phyloP scores from a whole-genome alignment of 1,140 invertebrate genomes.

The Aleiodes sp. region DNA sequence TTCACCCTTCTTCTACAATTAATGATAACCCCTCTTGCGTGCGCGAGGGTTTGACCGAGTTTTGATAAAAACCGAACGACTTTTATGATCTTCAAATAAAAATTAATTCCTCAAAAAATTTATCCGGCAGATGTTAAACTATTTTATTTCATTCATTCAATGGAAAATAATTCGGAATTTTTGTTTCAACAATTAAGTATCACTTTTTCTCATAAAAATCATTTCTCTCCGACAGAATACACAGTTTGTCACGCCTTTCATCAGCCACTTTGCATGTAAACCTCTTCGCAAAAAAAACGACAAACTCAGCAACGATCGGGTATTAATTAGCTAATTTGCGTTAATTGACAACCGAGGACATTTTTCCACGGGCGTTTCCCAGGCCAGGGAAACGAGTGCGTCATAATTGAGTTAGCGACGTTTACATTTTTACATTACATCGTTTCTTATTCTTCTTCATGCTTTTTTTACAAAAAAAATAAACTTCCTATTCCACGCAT shows the following conservation, averaged over 20 bases:
- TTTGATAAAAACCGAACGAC: not conserved
- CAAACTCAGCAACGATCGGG: constrained; percentile 43
- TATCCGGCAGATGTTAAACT: not conserved
- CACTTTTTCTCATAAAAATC: too few relatives aligned
- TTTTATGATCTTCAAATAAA: not conserved
- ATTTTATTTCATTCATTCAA: too few relatives aligned
- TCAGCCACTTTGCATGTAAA: not conserved
- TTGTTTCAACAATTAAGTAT: too few relatives aligned
- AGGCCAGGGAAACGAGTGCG: constrained; percentile 62
- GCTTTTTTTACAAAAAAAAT: not conserved
- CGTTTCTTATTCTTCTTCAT: constrained; percentile 29
- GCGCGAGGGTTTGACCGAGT: not conserved
- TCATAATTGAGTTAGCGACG: constrained; percentile 65
- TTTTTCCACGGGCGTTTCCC: constrained; percentile 61
- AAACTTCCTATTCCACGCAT: constrained; percentile 4
- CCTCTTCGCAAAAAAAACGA: not conserved
- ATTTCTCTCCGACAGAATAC: too few relatives aligned
- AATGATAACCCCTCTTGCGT: not conserved
- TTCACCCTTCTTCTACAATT: not conserved
- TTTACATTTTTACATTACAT: constrained; percentile 5
- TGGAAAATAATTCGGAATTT: too few relatives aligned
- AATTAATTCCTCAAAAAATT: not conserved
- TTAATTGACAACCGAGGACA: constrained; percentile 63
- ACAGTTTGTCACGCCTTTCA: constrained; percentile 4
- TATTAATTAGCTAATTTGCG: constrained; percentile 65